These are phyloP conservation scores for Dendrolimus punctatus DNA, from an alignment of 1,140 invertebrate genomes.

Conservation along the genomic window DNA sequence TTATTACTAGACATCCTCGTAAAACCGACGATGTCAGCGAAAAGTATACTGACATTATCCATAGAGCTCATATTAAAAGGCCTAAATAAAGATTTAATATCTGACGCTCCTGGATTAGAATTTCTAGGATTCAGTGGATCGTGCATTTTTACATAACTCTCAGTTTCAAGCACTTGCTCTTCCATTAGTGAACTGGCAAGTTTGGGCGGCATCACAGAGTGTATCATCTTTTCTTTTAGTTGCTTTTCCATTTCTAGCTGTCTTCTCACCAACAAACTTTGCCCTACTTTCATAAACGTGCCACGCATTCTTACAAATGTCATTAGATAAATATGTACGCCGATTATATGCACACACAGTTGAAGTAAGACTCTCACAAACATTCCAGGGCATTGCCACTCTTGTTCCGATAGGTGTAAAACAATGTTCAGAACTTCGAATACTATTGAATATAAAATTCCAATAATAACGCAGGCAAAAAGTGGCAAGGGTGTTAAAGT, in stretches of 20 bases:
- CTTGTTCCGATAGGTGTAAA: slow-evolving; percentile 58
- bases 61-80: slow-evolving; percentile 97
- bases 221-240: slow-evolving; percentile 97
- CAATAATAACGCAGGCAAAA: slow-evolving; percentile 85
- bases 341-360: slow-evolving; percentile 92
- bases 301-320: slow-evolving; percentile 92
- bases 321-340: slow-evolving; percentile 94
- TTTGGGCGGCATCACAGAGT: slow-evolving; percentile 95
- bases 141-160: slow-evolving; percentile 55
- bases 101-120: slow-evolving; percentile 74
- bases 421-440: slow-evolving; percentile 81
- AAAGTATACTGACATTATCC: slow-evolving; percentile 97
- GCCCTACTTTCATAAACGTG: slow-evolving; percentile 97
- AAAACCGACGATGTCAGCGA: slow-evolving; percentile 98
- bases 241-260: slow-evolving; percentile 95
- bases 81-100: slow-evolving; percentile 87
- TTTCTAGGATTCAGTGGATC: slow-evolving; percentile 61
- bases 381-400: slow-evolving; percentile 73
- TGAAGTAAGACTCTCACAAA: slow-evolving; percentile 87
- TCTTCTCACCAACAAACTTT: slow-evolving; percentile 84
- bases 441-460: slow-evolving; percentile 83
- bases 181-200: slow-evolving; percentile 91
- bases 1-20: slow-evolving; percentile 98
- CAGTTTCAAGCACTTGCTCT: slow-evolving; percentile 75
- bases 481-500: slow-evolving; percentile 93